Percentiles rank a stretch among this genome's conserved stretches.
Evolutionary conservation across 2,888 invertebrate species (phyloP).

Genomic region (Brachyopa scutellaris): DNA sequence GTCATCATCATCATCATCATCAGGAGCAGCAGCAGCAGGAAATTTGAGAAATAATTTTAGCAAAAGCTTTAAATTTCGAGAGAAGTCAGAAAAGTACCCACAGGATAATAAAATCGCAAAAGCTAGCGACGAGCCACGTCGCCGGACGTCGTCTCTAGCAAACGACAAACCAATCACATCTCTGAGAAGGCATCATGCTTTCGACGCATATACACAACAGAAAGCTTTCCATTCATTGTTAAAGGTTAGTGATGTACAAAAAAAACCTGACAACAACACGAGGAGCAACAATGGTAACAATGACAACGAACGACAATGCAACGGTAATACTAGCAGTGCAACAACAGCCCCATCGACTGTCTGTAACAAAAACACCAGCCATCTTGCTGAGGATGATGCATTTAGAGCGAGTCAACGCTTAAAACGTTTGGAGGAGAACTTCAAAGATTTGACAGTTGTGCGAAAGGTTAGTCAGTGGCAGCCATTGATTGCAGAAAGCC

Average conservation of each 20-base stretch:
- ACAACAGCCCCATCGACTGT: slow-evolving; percentile 76
- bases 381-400: slow-evolving; percentile 72
- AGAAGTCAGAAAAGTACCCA: neutral
- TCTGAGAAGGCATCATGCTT: slow-evolving; percentile 22
- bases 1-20: slow-evolving; percentile 14
- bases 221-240: slow-evolving; percentile 71
- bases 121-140: slow-evolving; percentile 49
- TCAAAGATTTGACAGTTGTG: slow-evolving; percentile 77
- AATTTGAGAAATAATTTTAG: slow-evolving; percentile 41
- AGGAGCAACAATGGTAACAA: slow-evolving; percentile 61
- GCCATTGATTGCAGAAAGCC: slow-evolving; percentile 16
- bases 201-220: slow-evolving; percentile 41
- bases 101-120: slow-evolving; percentile 30
- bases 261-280: slow-evolving; percentile 73
- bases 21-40: slow-evolving; percentile 19
- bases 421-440: slow-evolving; percentile 82
- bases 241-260: slow-evolving; percentile 76
- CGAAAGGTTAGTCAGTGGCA: slow-evolving; percentile 44
- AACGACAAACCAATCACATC: slow-evolving; percentile 21
- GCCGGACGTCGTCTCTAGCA: slow-evolving; percentile 43
- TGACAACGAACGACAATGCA: slow-evolving; percentile 59
- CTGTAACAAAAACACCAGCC: slow-evolving; percentile 73
- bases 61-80: slow-evolving; percentile 52
- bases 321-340: slow-evolving; percentile 49
- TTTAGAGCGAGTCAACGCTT: slow-evolving; percentile 82